Percentiles rank a stretch among this genome's conserved stretches.
phyloP scores from a whole-genome alignment of 2,888 invertebrate genomes.

The Drosophila villosipedis region DNA sequence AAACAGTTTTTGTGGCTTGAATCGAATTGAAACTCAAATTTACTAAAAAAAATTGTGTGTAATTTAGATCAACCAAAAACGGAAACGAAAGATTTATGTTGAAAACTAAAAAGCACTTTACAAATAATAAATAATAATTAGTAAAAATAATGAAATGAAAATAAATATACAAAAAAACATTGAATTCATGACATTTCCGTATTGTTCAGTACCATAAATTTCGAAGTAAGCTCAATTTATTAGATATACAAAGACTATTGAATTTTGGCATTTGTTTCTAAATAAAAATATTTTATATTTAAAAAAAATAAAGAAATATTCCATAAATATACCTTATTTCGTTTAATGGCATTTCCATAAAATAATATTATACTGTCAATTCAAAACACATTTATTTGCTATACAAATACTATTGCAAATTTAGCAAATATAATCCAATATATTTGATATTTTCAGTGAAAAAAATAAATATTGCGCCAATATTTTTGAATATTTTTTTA shows the following conservation, averaged over 20 bases:
- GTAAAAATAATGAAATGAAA: not conserved
- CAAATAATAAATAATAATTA: not conserved
- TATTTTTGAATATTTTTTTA: conserved; percentile 13
- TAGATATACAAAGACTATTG: not conserved
- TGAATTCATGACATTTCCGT: not conserved
- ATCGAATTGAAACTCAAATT: not conserved
- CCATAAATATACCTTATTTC: not conserved
- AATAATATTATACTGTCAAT: not conserved
- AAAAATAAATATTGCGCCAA: not conserved
- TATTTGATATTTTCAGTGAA: not conserved
- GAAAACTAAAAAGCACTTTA: not conserved
- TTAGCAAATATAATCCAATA: not conserved
- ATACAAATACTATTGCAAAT: not conserved
- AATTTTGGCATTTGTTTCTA: not conserved
- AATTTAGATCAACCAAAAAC: not conserved
- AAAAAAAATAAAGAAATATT: not conserved
- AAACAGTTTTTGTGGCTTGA: no score
- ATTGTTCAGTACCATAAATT: not conserved
- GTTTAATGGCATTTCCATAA: not conserved
- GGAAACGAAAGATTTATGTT: no score
- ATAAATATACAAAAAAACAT: not conserved
- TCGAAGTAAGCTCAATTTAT: not conserved
- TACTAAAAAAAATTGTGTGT: not conserved
- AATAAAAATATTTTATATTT: not conserved
- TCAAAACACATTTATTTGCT: not conserved